Conservation (phyloP, 2,113 vertebrate genomes). For the Saimiri boliviensis region DNA sequence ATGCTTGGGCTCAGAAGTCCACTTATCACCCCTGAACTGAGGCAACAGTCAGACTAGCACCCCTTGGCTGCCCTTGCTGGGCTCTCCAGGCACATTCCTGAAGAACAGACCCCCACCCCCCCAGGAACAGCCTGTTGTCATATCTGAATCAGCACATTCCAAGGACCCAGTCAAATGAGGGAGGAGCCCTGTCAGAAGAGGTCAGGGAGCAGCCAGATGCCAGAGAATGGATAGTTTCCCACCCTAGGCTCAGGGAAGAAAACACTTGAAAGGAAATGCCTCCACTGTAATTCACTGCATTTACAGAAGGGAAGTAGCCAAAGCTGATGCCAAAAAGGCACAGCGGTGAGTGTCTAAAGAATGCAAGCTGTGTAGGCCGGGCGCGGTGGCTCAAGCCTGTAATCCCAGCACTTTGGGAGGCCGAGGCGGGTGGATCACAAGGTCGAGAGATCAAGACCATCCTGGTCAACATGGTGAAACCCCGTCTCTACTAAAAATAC, state of each 20-base stretch:
- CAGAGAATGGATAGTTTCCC: background rate
- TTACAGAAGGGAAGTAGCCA: background rate
- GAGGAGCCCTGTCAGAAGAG: background rate
- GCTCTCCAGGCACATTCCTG: background rate
- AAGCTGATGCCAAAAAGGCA: background rate
- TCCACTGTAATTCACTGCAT: background rate
- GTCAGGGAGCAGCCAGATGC: background rate
- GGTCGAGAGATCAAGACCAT: too few species aligned
- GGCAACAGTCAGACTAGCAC: background rate
- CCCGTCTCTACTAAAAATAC: too few species aligned
- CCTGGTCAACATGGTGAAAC: too few species aligned
- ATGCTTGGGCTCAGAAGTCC: background rate
- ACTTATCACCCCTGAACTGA: background rate
- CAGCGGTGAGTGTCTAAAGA: background rate
- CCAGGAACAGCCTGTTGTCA: background rate
- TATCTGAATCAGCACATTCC: slow-evolving; percentile 54
- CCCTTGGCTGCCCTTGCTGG: background rate
- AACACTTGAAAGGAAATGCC: background rate
- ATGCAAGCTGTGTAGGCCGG: background rate
- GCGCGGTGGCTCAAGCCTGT: too few species aligned
- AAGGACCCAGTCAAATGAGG: background rate
- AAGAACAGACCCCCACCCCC: background rate
- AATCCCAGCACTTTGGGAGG: too few species aligned
- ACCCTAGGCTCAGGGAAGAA: background rate
- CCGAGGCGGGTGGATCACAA: too few species aligned